Conservation (phyloP, 2,113 vertebrate species). For the Myrmecobius fasciatus region DNA sequence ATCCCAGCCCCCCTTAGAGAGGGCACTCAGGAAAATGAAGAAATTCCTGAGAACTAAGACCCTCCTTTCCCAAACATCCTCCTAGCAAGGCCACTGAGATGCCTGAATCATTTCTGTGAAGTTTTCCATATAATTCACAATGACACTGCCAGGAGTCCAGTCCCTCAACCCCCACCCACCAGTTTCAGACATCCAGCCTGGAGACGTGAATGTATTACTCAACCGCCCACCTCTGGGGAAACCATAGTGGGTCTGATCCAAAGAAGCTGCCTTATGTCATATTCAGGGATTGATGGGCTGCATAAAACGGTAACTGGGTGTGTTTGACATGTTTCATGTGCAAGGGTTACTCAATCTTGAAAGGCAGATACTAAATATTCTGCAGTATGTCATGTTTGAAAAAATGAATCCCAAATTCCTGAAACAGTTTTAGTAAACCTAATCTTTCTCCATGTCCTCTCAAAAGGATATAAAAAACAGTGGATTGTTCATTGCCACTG, state of each 20-base stretch:
- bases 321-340: not conserved
- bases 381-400: not conserved
- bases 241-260: not conserved
- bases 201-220: not conserved
- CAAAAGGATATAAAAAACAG: not conserved
- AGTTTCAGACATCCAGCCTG: not conserved
- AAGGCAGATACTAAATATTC: not conserved
- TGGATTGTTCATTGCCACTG: not conserved
- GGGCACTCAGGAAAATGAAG: not conserved
- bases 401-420: not conserved
- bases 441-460: not conserved
- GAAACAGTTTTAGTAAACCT: not conserved
- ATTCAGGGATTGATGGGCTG: not conserved
- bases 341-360: not conserved
- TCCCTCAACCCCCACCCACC: not conserved
- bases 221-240: not conserved
- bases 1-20: not conserved
- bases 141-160: not conserved
- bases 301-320: not conserved
- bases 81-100: not conserved
- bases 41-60: not conserved
- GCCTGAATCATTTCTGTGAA: not conserved
- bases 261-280: slow-evolving; percentile 1
- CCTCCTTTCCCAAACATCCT: not conserved
- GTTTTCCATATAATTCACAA: not conserved